Percentiles rank a stretch among this genome's conserved stretches.
Conservation (phyloP, 2,113 vertebrate species). For the Charina bottae region DNA sequence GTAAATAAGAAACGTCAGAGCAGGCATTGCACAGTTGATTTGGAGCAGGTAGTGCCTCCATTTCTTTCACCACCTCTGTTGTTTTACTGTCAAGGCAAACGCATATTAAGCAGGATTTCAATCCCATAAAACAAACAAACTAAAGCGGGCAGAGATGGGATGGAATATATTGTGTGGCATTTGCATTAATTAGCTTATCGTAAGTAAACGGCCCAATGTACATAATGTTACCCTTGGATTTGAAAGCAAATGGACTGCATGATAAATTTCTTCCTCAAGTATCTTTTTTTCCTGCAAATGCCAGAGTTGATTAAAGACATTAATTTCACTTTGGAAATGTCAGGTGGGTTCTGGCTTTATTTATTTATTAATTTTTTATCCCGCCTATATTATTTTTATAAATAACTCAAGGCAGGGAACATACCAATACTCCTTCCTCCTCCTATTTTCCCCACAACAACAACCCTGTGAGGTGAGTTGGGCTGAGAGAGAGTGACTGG, state of each 20-base stretch:
- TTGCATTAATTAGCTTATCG: conserved; percentile 27
- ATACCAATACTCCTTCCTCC: too few species aligned
- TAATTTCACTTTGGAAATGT: conserved; percentile 23
- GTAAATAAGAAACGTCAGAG: conserved; percentile 11
- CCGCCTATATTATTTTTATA: too few species aligned
- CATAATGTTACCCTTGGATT: conserved; percentile 22
- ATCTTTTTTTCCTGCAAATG: conserved; percentile 26
- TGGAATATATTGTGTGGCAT: conserved; percentile 15
- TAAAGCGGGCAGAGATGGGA: conserved; percentile 23
- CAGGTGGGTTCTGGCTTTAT: conserved; percentile 13
- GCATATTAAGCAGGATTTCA: conserved; percentile 11
- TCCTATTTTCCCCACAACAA: too few species aligned
- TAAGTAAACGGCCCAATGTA: conserved; percentile 6
- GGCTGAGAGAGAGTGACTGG: too few species aligned
- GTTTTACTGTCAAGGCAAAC: conserved; percentile 25
- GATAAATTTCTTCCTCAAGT: conserved; percentile 29
- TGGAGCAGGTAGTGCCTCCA: neutral
- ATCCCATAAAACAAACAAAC: conserved; percentile 28
- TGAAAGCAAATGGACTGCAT: conserved; percentile 39
- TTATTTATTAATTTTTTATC: too few species aligned
- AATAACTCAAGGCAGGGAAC: too few species aligned
- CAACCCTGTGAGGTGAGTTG: too few species aligned
- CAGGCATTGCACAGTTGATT: neutral
- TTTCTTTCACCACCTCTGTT: neutral
- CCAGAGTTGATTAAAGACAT: conserved; percentile 25